A percentile compares a stretch with the other conserved stretches of the same genome.
These are phyloP conservation scores for Pseudonaja textilis DNA, from an alignment of 2,113 vertebrate species.

Conservation along the genomic window DNA sequence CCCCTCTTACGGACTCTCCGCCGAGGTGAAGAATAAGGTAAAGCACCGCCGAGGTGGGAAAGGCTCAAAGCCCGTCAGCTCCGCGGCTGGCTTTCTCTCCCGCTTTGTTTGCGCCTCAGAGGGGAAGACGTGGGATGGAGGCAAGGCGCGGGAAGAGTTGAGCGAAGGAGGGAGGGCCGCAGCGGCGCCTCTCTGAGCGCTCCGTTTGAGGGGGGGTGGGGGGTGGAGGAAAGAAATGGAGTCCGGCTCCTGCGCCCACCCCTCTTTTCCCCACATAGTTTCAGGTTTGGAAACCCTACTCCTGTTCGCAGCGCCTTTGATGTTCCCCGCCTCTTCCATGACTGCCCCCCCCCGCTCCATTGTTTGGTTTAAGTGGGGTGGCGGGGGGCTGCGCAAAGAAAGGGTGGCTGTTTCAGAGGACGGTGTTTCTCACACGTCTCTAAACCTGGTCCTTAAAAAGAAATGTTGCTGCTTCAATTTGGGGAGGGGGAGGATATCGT, in stretches of 20 bases:
- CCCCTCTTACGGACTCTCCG: constrained; percentile 88
- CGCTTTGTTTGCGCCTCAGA: not conserved
- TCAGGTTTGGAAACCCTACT: not conserved
- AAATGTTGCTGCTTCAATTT: not conserved
- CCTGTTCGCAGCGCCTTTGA: not conserved
- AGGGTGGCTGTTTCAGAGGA: not conserved
- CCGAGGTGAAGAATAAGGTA: constrained; percentile 93
- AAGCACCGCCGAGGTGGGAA: not conserved
- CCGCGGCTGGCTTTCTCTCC: not conserved
- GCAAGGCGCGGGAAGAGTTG: not conserved
- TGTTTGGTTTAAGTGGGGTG: not conserved
- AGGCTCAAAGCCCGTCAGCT: not conserved
- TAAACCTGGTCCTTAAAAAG: no score
- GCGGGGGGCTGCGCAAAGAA: not conserved
- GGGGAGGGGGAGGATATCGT: not conserved
- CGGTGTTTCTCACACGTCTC: no score
- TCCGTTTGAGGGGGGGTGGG: not conserved
- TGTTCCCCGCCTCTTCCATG: not conserved
- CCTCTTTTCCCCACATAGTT: not conserved
- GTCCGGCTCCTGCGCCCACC: not conserved
- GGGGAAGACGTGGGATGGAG: not conserved
- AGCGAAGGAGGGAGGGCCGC: no score
- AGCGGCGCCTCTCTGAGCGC: not conserved
- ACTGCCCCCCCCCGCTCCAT: not conserved
- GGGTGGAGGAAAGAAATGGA: no score